Percentiles rank a stretch among this genome's conserved stretches.
Evolutionary conservation across 2,888 invertebrate genomes (phyloP).

Genomic region (Drosophila mimetica): DNA sequence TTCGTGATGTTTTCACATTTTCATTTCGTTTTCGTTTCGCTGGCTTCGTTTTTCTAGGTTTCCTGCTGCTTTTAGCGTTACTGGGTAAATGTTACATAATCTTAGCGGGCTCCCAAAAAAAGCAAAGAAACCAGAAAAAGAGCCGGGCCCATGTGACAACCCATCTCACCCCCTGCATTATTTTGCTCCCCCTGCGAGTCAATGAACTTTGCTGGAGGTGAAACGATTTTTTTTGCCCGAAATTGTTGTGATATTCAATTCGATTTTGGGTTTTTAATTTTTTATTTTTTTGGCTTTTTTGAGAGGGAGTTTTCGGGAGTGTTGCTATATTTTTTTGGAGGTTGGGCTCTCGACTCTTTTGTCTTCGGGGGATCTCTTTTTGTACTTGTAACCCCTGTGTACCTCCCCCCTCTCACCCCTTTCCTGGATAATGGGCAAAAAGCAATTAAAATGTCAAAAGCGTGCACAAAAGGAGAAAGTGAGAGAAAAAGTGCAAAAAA

Average conservation of each 20-base stretch:
- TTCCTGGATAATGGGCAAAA: conserved; percentile 65
- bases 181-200: conserved; percentile 44
- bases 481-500: conserved; percentile 72
- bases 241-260: conserved; percentile 32
- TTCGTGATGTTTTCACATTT: conserved; percentile 64
- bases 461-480: conserved; percentile 79
- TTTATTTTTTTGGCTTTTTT: not conserved
- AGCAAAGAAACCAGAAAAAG: not conserved
- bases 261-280: conserved; percentile 4
- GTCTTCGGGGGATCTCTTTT: conserved; percentile 21
- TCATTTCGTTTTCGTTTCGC: conserved; percentile 59
- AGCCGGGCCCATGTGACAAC: conserved; percentile 19
- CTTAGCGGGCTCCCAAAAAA: conserved; percentile 23
- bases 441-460: conserved; percentile 80
- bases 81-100: conserved; percentile 83
- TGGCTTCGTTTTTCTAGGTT: conserved; percentile 71
- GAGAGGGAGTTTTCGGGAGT: conserved; percentile 29
- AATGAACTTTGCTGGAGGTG: conserved; percentile 60
- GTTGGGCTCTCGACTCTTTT: conserved; percentile 32
- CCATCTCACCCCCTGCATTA: not conserved
- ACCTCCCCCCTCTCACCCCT: not conserved
- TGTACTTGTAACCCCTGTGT: conserved; percentile 3
- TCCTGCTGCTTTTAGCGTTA: conserved; percentile 79
- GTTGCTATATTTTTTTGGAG: conserved; percentile 11
- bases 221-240: conserved; percentile 22